phyloP scores from a whole-genome alignment of 1,140 invertebrate genomes.

The Parapsyche elsis region DNA sequence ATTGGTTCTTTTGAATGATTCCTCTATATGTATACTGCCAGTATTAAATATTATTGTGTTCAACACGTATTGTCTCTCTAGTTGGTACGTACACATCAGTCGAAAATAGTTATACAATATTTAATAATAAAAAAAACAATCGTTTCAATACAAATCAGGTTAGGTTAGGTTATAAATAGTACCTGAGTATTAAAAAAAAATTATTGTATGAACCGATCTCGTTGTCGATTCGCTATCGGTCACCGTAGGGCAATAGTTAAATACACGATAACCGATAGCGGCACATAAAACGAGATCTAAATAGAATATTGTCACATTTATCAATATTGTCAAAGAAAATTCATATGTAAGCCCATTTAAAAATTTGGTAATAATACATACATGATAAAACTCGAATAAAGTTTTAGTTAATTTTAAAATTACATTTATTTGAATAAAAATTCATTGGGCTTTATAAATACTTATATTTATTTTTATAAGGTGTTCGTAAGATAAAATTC shows the following conservation, averaged over 20 bases:
- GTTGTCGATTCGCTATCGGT: neutral
- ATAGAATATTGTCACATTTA: neutral
- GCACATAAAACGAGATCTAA: neutral
- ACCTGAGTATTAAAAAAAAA: neutral
- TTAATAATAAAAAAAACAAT: neutral
- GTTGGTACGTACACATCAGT: neutral
- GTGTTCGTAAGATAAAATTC: no score
- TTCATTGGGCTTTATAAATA: no score
- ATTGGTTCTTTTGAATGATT: constrained; percentile 5
- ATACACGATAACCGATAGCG: neutral
- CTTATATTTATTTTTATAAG: no score
- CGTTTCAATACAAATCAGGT: neutral
- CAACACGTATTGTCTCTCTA: constrained; percentile 21
- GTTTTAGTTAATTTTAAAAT: no score
- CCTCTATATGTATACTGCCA: constrained; percentile 19
- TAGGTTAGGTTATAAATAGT: neutral
- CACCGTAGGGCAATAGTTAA: neutral
- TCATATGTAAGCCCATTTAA: no score
- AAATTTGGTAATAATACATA: no score
- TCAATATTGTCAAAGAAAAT: no score
- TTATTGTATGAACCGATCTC: neutral
- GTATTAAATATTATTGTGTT: constrained; percentile 33
- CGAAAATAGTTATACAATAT: neutral
- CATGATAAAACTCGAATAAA: no score
- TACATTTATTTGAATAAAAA: no score